These are phyloP conservation scores for Elysia chlorotica DNA, from an alignment of 1,140 invertebrate species.

Conservation along the genomic window DNA sequence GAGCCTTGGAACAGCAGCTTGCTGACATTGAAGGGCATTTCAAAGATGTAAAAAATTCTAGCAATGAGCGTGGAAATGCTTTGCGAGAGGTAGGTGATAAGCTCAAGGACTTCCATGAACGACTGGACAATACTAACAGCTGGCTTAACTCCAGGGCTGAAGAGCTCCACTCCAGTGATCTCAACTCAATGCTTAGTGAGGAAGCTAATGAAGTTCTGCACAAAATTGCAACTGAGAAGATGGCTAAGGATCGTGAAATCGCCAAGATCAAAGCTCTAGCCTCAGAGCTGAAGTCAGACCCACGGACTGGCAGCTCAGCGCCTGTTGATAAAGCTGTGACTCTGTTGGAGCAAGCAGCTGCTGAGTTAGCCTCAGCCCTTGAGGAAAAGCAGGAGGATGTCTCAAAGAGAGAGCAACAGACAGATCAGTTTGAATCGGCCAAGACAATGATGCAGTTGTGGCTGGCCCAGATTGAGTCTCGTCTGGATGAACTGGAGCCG, in stretches of 20 bases:
- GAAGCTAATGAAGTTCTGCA: slow-evolving; percentile 73
- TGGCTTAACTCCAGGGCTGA: slow-evolving; percentile 71
- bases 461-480: slow-evolving; percentile 80
- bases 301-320: slow-evolving; percentile 69
- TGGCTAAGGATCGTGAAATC: slow-evolving; percentile 69
- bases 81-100: slow-evolving; percentile 79
- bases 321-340: slow-evolving; percentile 76
- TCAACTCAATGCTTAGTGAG: slow-evolving; percentile 71
- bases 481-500: slow-evolving; percentile 73
- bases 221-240: slow-evolving; percentile 63
- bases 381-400: slow-evolving; percentile 84
- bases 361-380: slow-evolving; percentile 71
- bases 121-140: slow-evolving; percentile 64
- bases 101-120: slow-evolving; percentile 74
- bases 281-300: slow-evolving; percentile 79
- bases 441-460: slow-evolving; percentile 84
- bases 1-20: slow-evolving; percentile 86
- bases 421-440: slow-evolving; percentile 82
- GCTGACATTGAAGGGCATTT: slow-evolving; percentile 83
- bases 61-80: slow-evolving; percentile 77
- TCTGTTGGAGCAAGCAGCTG: slow-evolving; percentile 84
- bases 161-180: slow-evolving; percentile 75
- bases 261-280: slow-evolving; percentile 81
- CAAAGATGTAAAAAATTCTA: slow-evolving; percentile 82
- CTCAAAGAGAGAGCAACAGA: slow-evolving; percentile 80